Conservation (phyloP, 37 sponge, comb jelly and placozoan genomes). For the Crambe crambe region DNA sequence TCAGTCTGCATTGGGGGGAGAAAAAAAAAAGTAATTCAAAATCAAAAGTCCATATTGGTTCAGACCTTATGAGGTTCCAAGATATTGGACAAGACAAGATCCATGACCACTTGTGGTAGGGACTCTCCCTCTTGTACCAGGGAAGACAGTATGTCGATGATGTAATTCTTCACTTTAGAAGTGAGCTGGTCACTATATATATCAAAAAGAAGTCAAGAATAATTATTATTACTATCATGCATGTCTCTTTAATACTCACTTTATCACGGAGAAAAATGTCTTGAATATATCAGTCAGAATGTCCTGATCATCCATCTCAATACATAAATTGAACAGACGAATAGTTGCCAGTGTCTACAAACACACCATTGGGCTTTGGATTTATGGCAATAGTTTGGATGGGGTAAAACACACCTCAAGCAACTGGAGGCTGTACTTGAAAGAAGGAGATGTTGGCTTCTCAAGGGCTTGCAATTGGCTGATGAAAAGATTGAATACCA, state of each 20-base stretch:
- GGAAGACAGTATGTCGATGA: conserved; percentile 66
- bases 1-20: conserved; percentile 34
- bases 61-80: conserved; percentile 53
- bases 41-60: neutral
- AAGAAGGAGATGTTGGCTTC: conserved; percentile 51
- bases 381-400: neutral
- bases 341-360: conserved; percentile 52
- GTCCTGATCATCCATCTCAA: conserved; percentile 64
- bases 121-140: conserved; percentile 75
- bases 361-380: neutral
- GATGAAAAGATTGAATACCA: conserved; percentile 81
- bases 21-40: neutral
- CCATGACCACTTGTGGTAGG: conserved; percentile 75
- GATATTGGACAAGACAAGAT: conserved; percentile 55
- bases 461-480: conserved; percentile 70
- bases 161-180: conserved; percentile 58
- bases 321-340: conserved; percentile 67
- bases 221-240: neutral
- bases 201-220: neutral
- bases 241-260: conserved; percentile 13
- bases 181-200: conserved; percentile 56
- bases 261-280: conserved; percentile 66
- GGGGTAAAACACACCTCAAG: conserved; percentile 57
- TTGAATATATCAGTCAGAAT: conserved; percentile 71
- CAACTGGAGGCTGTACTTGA: conserved; percentile 54